A percentile compares a stretch with the other conserved stretches of the same genome.
phyloP scores from a whole-genome alignment of 1,140 invertebrate species.

The Drosophila tsacasi region DNA sequence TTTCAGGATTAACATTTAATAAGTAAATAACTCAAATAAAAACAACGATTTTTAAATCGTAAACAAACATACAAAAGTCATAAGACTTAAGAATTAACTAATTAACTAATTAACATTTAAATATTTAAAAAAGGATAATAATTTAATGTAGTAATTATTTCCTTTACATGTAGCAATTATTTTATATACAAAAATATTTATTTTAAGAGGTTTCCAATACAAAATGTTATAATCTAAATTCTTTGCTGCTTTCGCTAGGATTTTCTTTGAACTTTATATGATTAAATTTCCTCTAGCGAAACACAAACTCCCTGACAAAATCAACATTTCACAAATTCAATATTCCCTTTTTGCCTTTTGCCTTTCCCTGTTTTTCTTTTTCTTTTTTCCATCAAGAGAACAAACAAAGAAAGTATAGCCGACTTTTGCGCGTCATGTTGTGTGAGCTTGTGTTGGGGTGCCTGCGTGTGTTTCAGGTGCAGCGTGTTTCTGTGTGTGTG shows the following conservation, averaged over 20 bases:
- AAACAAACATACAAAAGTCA: background rate
- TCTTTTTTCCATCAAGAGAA: background rate
- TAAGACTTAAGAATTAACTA: background rate
- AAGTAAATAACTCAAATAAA: too few species aligned
- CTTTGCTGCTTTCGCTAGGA: background rate
- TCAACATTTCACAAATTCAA: conserved; percentile 40
- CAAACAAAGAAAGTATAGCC: conserved; percentile 43
- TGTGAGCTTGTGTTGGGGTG: conserved; percentile 12
- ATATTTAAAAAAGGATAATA: background rate
- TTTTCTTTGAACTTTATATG: background rate
- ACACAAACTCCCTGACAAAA: conserved; percentile 11
- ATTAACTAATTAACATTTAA: too few species aligned
- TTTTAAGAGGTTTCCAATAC: background rate
- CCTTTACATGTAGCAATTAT: background rate
- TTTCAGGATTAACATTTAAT: too few species aligned
- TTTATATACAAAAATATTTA: background rate
- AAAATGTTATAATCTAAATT: background rate
- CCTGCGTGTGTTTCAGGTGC: conserved; percentile 42
- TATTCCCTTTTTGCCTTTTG: conserved; percentile 30
- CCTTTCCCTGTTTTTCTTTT: background rate
- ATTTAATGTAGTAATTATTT: too few species aligned
- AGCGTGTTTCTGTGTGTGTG: conserved; percentile 1
- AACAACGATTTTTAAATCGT: background rate
- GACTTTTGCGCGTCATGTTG: conserved; percentile 52
- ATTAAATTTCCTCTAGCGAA: conserved; percentile 1